Conservation (phyloP, 2,888 invertebrate species). For the Gisinianus flammeolus region DNA sequence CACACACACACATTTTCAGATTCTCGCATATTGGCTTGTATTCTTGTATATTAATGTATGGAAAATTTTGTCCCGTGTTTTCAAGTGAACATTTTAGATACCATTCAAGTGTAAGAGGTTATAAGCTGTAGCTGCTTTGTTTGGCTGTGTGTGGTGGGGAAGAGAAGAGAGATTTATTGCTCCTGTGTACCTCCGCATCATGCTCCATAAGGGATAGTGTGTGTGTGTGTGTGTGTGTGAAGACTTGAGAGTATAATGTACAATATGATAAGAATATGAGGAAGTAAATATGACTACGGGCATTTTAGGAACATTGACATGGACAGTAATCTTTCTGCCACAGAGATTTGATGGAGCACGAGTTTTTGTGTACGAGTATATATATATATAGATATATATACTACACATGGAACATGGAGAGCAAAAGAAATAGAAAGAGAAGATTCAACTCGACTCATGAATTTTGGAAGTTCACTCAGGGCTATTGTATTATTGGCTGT, state of each 20-base stretch:
- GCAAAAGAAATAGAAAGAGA: too few species aligned
- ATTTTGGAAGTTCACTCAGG: slow-evolving; percentile 27
- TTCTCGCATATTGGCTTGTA: too few species aligned
- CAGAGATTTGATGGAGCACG: slow-evolving; percentile 18
- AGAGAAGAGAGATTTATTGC: too few species aligned
- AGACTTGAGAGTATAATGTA: neutral
- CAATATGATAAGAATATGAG: slow-evolving; percentile 16
- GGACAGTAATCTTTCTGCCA: slow-evolving; percentile 20
- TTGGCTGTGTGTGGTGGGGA: neutral
- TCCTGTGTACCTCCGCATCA: too few species aligned
- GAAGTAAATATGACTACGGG: slow-evolving; percentile 37
- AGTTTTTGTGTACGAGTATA: neutral
- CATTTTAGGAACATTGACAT: slow-evolving; percentile 14
- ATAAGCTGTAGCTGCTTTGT: neutral
- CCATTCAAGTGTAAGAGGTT: neutral
- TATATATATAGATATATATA: too few species aligned
- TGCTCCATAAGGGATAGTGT: too few species aligned
- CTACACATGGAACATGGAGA: too few species aligned
- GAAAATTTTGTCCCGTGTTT: neutral
- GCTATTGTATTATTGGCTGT: slow-evolving; percentile 38
- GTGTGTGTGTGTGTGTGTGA: too few species aligned
- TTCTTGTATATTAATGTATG: neutral
- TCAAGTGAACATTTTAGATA: neutral
- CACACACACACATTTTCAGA: too few species aligned
- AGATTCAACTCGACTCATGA: slow-evolving; percentile 27